A percentile compares a stretch with the other conserved stretches of the same genome.
These are phyloP conservation scores for Listrodromus nycthemerus DNA, from an alignment of 2,888 invertebrate species.

Conservation along the genomic window DNA sequence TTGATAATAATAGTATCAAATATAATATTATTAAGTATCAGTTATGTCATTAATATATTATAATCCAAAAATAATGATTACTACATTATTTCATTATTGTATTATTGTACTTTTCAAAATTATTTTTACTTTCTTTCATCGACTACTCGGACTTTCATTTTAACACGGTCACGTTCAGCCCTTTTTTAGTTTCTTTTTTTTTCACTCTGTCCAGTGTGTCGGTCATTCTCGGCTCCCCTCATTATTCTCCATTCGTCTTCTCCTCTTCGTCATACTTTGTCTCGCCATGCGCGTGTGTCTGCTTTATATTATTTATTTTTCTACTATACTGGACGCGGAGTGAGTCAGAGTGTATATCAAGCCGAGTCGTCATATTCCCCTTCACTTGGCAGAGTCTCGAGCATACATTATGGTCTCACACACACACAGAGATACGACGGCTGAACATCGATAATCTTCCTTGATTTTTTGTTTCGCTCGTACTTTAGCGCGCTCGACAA, in stretches of 20 bases:
- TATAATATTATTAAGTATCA: no score
- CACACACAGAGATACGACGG: not conserved
- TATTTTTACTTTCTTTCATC: not conserved
- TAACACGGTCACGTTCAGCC: not conserved
- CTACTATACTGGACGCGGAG: not conserved
- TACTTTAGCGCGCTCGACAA: not conserved
- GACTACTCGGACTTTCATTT: not conserved
- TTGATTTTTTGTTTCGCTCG: not conserved
- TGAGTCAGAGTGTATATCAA: constrained; percentile 55
- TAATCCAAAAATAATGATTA: no score
- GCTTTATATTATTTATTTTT: constrained; percentile 30
- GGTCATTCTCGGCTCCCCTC: not conserved
- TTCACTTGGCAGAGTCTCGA: constrained; percentile 30
- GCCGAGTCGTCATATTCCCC: constrained; percentile 47
- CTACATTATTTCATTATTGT: not conserved
- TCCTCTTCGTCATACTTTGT: not conserved
- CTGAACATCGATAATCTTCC: not conserved
- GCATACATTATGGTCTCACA: not conserved
- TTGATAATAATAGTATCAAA: no score
- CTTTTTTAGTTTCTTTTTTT: constrained; percentile 8
- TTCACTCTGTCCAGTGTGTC: not conserved
- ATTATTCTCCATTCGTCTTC: not conserved
- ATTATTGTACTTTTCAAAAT: not conserved
- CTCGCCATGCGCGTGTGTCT: not conserved
- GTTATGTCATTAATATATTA: no score